Evolutionary conservation across 2,113 vertebrate genomes (phyloP).

Genomic region (Mellivora capensis): DNA sequence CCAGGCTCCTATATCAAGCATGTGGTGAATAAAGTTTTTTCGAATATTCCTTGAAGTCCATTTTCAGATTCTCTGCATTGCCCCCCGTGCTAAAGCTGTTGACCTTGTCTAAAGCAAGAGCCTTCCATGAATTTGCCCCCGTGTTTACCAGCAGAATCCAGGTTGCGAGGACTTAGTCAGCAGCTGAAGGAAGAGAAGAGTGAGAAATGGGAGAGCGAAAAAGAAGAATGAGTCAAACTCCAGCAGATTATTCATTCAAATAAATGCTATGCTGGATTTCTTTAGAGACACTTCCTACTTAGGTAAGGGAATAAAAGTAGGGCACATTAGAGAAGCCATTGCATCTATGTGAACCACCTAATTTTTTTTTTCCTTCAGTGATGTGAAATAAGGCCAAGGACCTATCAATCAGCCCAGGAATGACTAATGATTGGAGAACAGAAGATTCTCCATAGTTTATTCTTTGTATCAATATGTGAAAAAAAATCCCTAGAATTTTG

Average conservation of each 20-base stretch:
- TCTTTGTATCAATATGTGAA: constrained; percentile 76
- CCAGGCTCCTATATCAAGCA: background rate
- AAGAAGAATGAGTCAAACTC: background rate
- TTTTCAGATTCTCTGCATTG: background rate
- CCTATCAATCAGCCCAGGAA: background rate
- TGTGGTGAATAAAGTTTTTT: background rate
- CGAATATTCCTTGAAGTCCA: background rate
- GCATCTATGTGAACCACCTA: background rate
- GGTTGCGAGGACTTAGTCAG: background rate
- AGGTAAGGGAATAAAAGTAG: background rate
- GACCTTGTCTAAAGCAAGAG: background rate
- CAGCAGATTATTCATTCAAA: constrained; percentile 15
- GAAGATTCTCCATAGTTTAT: constrained; percentile 75
- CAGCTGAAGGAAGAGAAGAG: background rate
- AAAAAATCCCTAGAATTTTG: constrained; percentile 77
- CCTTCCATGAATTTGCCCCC: background rate
- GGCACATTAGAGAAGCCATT: background rate
- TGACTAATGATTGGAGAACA: constrained; percentile 61
- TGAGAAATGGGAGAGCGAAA: background rate
- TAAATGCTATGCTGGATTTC: background rate
- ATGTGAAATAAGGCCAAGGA: constrained; percentile 16
- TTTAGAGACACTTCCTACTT: background rate
- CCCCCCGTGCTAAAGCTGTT: background rate
- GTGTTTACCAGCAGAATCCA: background rate
- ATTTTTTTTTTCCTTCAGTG: background rate